Percentiles rank a stretch among this genome's conserved stretches.
These are phyloP conservation scores for Gobio occitaniae DNA, from an alignment of 2,797 vertebrate species.

Conservation along the genomic window DNA sequence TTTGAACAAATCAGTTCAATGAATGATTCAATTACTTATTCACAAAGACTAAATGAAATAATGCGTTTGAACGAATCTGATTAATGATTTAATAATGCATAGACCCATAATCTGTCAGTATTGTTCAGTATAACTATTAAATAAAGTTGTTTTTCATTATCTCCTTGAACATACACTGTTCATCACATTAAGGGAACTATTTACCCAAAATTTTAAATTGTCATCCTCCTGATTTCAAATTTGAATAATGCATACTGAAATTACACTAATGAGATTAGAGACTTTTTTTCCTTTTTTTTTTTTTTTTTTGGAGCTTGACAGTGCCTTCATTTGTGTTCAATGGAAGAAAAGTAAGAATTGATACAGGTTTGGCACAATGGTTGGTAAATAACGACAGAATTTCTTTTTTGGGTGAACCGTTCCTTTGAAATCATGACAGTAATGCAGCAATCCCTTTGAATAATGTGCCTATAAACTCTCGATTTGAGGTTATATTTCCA, in stretches of 20 bases:
- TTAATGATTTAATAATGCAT: neutral
- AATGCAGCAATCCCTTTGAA: slow-evolving; percentile 38
- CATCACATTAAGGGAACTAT: neutral
- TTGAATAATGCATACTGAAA: neutral
- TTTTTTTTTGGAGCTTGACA: neutral
- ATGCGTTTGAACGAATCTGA: neutral
- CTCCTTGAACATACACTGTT: slow-evolving; percentile 46
- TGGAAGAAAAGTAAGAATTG: neutral
- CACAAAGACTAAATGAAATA: neutral
- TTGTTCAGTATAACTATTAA: neutral
- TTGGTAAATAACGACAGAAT: slow-evolving; percentile 4
- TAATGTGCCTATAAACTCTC: slow-evolving; percentile 51
- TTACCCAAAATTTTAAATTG: slow-evolving; percentile 14
- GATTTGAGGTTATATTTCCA: slow-evolving; percentile 31
- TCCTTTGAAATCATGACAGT: slow-evolving; percentile 30
- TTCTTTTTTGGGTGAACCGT: neutral
- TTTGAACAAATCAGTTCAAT: neutral
- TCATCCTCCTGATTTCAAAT: neutral
- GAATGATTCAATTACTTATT: neutral
- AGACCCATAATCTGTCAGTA: slow-evolving; percentile 1
- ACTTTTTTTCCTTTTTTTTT: neutral
- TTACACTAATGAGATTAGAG: neutral
- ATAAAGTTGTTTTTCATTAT: slow-evolving; percentile 44
- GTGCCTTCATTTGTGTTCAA: neutral
- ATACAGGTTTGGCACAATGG: neutral